phyloP scores from a whole-genome alignment of 2,113 vertebrate genomes.

The Oreocharis arfaki region DNA sequence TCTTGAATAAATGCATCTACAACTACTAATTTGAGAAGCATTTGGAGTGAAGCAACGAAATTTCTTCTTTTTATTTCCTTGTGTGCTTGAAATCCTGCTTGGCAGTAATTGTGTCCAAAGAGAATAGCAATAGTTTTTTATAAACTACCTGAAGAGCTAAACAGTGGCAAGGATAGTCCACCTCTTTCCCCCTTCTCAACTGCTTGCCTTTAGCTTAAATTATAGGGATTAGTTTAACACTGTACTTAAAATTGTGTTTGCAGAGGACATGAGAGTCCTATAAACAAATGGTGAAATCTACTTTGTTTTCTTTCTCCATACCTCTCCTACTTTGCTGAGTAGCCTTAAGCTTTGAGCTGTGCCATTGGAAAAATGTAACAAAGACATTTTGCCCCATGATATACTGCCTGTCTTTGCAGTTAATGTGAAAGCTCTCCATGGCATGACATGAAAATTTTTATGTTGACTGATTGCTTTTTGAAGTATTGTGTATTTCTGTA shows the following conservation, averaged over 20 bases:
- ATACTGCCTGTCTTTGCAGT: background rate
- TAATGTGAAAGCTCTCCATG: background rate
- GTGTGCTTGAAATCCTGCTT: background rate
- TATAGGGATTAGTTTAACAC: background rate
- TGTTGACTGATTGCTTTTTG: conserved; percentile 15
- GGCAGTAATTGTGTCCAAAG: background rate
- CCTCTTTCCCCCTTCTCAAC: background rate
- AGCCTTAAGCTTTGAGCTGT: background rate
- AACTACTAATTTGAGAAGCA: background rate
- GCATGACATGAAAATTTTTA: background rate
- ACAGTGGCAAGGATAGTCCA: background rate
- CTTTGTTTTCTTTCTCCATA: background rate
- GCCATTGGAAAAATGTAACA: background rate
- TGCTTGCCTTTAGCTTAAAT: background rate
- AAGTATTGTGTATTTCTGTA: background rate
- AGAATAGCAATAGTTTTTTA: background rate
- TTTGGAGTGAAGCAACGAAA: background rate
- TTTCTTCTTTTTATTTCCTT: background rate
- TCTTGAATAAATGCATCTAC: background rate
- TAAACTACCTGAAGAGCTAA: background rate
- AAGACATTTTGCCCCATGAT: background rate
- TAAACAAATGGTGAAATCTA: background rate
- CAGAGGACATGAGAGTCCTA: background rate
- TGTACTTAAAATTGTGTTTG: background rate
- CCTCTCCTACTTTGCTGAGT: background rate